Conservation (phyloP, 1,140 invertebrate genomes). For the Brachionus angularis region DNA sequence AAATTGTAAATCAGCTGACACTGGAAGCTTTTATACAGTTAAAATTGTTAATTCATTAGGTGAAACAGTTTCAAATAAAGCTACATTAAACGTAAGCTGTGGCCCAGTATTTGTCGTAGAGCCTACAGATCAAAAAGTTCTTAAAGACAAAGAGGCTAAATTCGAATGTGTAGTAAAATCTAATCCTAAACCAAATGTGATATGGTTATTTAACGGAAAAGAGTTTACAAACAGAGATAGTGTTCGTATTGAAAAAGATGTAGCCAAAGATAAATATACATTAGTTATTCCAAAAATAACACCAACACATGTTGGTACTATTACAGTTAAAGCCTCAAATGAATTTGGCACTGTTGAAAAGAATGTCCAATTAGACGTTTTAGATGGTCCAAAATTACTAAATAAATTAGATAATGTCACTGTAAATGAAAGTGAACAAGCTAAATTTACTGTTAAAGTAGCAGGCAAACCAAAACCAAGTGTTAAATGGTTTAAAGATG, state of each 20-base stretch:
- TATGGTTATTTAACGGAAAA: conserved; percentile 66
- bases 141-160: conserved; percentile 28
- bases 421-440: neutral
- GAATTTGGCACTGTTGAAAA: neutral
- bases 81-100: neutral
- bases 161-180: conserved; percentile 24
- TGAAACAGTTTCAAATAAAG: conserved; percentile 10
- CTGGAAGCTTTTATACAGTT: neutral
- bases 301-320: neutral
- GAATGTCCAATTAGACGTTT: neutral
- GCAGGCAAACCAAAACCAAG: neutral
- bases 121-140: conserved; percentile 17
- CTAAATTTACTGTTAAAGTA: neutral
- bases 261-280: neutral
- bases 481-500: neutral
- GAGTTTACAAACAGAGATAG: neutral
- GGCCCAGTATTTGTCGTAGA: neutral
- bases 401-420: conserved; percentile 35
- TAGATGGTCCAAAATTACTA: conserved; percentile 43
- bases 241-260: neutral
- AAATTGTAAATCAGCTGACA: neutral
- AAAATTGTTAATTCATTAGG: conserved; percentile 18
- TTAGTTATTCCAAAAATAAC: neutral
- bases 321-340: neutral
- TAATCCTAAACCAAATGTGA: conserved; percentile 74